Evolutionary conservation across 2,888 invertebrate genomes (phyloP).

Genomic region (Julus scanicus): DNA sequence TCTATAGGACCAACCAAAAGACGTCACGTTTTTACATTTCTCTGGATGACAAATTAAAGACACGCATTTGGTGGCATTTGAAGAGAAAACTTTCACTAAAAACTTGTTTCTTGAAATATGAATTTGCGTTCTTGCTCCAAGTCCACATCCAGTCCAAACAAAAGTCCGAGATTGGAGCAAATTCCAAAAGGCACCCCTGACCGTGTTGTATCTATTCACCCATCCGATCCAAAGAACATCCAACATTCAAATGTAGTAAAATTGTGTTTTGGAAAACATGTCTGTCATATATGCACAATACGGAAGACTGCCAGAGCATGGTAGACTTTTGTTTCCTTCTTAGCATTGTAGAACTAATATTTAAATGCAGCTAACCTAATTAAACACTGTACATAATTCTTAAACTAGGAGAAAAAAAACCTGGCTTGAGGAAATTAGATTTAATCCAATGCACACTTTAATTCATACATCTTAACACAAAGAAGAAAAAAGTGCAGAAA

Average conservation of each 20-base stretch:
- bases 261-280: neutral
- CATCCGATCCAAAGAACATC: neutral
- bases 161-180: neutral
- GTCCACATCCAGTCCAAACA: neutral
- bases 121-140: too few species aligned
- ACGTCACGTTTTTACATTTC: too few species aligned
- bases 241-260: neutral
- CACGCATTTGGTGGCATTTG: too few species aligned
- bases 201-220: conserved; percentile 2
- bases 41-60: too few species aligned
- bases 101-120: too few species aligned
- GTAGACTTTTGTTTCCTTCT: neutral
- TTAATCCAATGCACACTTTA: neutral
- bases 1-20: too few species aligned
- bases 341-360: neutral
- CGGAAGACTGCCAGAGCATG: neutral
- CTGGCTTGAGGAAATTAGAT: neutral
- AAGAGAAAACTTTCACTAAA: too few species aligned
- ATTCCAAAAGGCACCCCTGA: neutral
- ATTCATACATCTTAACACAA: too few species aligned
- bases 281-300: neutral
- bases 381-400: too few species aligned
- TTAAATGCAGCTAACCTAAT: neutral
- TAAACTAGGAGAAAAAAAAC: neutral
- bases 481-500: too few species aligned